Evolutionary conservation across 2,888 invertebrate species (phyloP), one percentile per base, ranked within the genome.

Genomic region (Panorpa germanica): DNA sequence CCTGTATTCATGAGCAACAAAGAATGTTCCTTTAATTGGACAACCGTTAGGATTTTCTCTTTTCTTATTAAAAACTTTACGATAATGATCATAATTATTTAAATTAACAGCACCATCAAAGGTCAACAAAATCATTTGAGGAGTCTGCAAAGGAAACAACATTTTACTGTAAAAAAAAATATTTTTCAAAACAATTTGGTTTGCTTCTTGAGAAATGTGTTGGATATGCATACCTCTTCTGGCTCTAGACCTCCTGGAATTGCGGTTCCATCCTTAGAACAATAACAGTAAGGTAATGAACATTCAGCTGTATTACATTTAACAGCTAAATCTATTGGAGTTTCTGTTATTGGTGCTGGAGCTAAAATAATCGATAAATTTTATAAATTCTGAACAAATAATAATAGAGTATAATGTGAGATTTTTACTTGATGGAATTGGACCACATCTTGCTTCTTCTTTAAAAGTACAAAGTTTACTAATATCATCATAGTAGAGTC

Each of bases 71-170:
- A 90, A 82, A 32, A 90, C 80, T 55, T 78, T 78, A 50, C 68
- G 71, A 57, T 90, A 90, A 45, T 77, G 70, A 37, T 83, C 78
- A 51, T 70, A 86, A 56, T 90, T 91, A 52, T 88, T 85, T 46
- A 83, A 64, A 57, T 91, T 91, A 41, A 90, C 70, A 14, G 88
- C 90, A 29, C 90, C 91, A 50, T 90, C 90, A 50, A 91, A 88
- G 22, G 90, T 88, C 44, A 91, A 54, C 46, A 90, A 54, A 43
- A 91, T 80, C 68, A 91, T 86, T 65, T 91, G 90, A 5, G 90
- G 90, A 21, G 81, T 77, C 83, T 88, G 60, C 6, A 59, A 60
- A 41, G 35, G 38, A 39, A 39, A 28, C 36, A 28, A 37, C 33
- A 35, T 21, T 13, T 13, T 13, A 24, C 4, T 24, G 14, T 9